Evolutionary conservation across 1,140 invertebrate species (phyloP).

Genomic region (Drepana arcuata): DNA sequence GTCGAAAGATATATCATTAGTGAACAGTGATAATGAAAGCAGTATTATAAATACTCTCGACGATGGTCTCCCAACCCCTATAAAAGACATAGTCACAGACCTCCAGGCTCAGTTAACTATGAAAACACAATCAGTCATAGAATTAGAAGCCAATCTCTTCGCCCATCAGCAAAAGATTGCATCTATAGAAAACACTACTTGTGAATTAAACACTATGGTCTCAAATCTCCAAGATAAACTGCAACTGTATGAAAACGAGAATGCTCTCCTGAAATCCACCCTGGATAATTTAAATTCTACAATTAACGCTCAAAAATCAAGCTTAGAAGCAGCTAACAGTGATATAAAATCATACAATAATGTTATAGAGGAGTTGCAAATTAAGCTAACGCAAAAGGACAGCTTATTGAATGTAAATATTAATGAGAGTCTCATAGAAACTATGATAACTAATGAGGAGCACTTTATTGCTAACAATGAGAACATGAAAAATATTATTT

Average conservation of each 20-base stretch:
- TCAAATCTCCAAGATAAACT: conserved; percentile 29
- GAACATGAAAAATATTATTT: conserved; percentile 49
- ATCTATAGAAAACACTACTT: conserved; percentile 30
- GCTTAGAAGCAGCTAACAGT: conserved; percentile 24
- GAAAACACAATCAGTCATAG: conserved; percentile 29
- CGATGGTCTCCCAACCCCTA: conserved; percentile 8
- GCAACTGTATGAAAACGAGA: conserved; percentile 28
- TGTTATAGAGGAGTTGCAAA: conserved; percentile 40
- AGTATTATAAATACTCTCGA: conserved; percentile 20
- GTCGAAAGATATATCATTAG: conserved; percentile 33
- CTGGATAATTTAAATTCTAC: conserved; percentile 39
- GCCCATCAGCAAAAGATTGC: conserved; percentile 29
- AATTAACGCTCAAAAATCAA: conserved; percentile 37
- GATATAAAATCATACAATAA: conserved; percentile 42
- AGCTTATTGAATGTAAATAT: conserved; percentile 14
- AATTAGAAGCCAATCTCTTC: conserved; percentile 34
- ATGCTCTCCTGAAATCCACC: conserved; percentile 26
- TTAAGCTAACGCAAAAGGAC: conserved; percentile 29
- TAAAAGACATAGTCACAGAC: conserved; percentile 18
- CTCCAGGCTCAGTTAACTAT: conserved; percentile 24
- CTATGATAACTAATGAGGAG: conserved; percentile 44
- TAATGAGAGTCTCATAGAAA: conserved; percentile 27
- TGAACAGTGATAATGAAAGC: conserved; percentile 34
- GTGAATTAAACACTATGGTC: conserved; percentile 28
- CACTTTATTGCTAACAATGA: conserved; percentile 51